Conservation (phyloP, 2,797 vertebrate species). For the Parauchenoglanis punctatus region DNA sequence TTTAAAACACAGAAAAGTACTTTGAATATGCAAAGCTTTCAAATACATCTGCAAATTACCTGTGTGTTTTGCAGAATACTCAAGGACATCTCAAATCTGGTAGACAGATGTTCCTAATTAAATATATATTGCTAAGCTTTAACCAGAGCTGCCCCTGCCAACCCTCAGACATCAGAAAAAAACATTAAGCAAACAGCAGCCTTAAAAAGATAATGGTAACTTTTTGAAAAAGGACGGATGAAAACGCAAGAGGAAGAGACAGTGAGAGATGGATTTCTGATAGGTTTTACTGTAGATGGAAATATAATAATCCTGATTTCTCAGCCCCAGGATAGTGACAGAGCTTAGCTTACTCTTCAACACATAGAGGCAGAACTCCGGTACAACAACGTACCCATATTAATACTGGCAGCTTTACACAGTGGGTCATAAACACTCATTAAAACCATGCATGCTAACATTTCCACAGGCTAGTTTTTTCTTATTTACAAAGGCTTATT, state of each 20-base stretch:
- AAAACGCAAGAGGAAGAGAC: background rate
- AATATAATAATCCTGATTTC: constrained; percentile 18
- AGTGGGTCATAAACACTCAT: constrained; percentile 29
- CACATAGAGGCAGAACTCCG: constrained; percentile 6
- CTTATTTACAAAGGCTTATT: constrained; percentile 35
- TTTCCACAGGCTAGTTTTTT: constrained; percentile 36
- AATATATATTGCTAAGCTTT: constrained; percentile 36
- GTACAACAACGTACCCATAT: constrained; percentile 16
- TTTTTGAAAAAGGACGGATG: background rate
- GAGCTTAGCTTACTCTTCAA: constrained; percentile 8
- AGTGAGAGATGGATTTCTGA: constrained; percentile 10
- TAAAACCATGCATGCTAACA: constrained; percentile 21
- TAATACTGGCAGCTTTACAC: constrained; percentile 40
- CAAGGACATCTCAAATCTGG: constrained; percentile 27
- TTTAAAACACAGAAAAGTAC: constrained; percentile 3
- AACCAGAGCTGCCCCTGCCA: background rate
- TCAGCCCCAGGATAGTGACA: constrained; percentile 11
- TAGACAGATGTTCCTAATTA: constrained; percentile 20
- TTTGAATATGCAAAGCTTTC: constrained; percentile 23
- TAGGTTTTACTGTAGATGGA: constrained; percentile 16
- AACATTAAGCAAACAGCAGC: background rate
- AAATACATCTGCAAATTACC: constrained; percentile 1
- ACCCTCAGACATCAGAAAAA: background rate
- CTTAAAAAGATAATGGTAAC: background rate
- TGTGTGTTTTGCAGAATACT: constrained; percentile 12